Percentiles rank a stretch among this genome's conserved stretches.
Evolutionary conservation across 2,888 invertebrate genomes (phyloP).

Genomic region (Eristalinus sepulchralis): DNA sequence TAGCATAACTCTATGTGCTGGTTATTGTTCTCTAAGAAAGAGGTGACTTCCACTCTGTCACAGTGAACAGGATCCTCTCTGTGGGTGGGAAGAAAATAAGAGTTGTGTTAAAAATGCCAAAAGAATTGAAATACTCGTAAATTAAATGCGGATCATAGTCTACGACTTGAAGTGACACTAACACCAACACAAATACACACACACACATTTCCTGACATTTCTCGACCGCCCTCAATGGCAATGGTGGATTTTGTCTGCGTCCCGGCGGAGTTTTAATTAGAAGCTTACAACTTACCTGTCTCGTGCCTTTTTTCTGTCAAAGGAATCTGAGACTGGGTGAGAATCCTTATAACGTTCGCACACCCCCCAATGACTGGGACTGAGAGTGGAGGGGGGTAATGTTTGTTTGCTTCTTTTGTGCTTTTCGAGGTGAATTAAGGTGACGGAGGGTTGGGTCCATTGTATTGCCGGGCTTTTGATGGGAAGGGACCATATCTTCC

Average conservation of each 20-base stretch:
- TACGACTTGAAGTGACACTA: conserved; percentile 32
- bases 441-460: neutral
- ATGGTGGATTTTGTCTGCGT: neutral
- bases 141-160: conserved; percentile 35
- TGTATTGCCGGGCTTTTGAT: conserved; percentile 20
- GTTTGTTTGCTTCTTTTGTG: conserved; percentile 2
- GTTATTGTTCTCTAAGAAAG: neutral
- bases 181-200: neutral
- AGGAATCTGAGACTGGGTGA: conserved; percentile 42
- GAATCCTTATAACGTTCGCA: neutral
- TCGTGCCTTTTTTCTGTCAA: neutral
- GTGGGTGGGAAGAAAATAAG: conserved; percentile 6
- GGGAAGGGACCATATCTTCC: conserved; percentile 31
- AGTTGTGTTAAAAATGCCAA: conserved; percentile 14
- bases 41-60: conserved; percentile 38
- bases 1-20: conserved; percentile 55
- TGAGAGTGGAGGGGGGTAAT: neutral
- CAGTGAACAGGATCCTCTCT: conserved; percentile 42
- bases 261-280: conserved; percentile 62
- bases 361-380: neutral
- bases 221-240: neutral
- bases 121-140: conserved; percentile 37
- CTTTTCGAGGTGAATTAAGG: conserved; percentile 23
- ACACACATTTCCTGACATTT: conserved; percentile 9
- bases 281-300: conserved; percentile 29